Evolutionary conservation across 2,113 vertebrate genomes (phyloP).

Genomic region (Lamprologus tigripictilis): DNA sequence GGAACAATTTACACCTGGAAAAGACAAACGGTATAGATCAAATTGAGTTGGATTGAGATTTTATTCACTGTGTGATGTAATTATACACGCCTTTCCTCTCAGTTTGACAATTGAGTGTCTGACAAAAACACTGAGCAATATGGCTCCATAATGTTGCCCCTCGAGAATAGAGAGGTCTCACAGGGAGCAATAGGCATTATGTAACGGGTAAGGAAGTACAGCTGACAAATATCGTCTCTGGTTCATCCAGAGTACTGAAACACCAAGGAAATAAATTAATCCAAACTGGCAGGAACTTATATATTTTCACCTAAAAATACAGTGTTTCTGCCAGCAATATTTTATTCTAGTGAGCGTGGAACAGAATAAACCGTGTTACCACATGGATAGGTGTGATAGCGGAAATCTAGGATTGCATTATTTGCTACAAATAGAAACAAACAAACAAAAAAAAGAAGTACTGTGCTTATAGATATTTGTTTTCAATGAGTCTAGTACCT

Average conservation of each 20-base stretch:
- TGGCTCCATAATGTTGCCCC: not conserved
- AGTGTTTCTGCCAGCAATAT: not conserved
- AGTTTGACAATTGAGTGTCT: not conserved
- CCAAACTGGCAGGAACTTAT: not conserved
- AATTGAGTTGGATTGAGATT: not conserved
- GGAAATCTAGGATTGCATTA: not conserved
- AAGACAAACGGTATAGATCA: not conserved
- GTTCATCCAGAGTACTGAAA: not conserved
- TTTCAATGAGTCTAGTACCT: not conserved
- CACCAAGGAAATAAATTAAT: not conserved
- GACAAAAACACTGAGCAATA: not conserved
- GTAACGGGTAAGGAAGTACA: not conserved
- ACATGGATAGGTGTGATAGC: not conserved
- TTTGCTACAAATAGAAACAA: not conserved
- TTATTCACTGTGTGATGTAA: not conserved
- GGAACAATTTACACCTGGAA: not conserved
- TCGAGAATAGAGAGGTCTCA: not conserved
- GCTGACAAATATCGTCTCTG: not conserved
- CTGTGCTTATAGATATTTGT: not conserved
- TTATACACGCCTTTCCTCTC: not conserved
- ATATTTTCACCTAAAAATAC: not conserved
- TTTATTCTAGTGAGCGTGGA: not conserved
- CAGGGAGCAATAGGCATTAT: not conserved
- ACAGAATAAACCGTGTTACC: not conserved
- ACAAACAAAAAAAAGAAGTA: not conserved